A percentile compares a stretch with the other conserved stretches of the same genome.
These are phyloP conservation scores for Serranochromis macrocephalus DNA, from an alignment of 2,113 vertebrate genomes.

Conservation along the genomic window DNA sequence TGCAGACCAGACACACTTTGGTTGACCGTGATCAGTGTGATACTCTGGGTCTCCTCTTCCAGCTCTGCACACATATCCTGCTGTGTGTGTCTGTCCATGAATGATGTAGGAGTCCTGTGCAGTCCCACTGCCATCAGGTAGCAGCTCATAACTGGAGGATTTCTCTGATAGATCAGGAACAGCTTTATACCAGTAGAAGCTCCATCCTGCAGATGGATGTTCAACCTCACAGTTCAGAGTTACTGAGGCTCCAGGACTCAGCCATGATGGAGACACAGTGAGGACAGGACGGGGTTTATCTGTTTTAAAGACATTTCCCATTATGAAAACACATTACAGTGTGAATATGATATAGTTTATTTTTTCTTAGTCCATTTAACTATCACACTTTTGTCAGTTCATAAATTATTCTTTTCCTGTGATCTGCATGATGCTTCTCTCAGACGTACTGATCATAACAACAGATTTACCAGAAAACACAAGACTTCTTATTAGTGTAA, in stretches of 20 bases:
- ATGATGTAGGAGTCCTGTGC: no score
- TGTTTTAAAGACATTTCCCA: neutral
- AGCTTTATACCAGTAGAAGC: neutral
- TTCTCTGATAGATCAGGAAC: accelerated
- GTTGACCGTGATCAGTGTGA: accelerated
- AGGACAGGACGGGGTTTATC: accelerated
- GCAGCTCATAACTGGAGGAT: no score
- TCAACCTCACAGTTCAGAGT: neutral
- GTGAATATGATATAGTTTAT: neutral
- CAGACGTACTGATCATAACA: neutral
- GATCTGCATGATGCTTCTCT: neutral
- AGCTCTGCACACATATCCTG: neutral
- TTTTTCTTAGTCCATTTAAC: neutral
- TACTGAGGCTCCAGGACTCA: neutral
- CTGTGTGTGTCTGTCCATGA: neutral
- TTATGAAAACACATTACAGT: neutral
- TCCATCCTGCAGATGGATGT: neutral
- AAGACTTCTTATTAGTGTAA: neutral
- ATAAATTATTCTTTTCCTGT: neutral
- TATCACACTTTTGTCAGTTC: neutral
- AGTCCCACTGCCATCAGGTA: no score
- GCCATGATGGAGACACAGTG: neutral
- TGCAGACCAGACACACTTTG: neutral
- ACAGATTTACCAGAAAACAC: neutral
- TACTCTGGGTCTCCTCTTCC: neutral